These are phyloP conservation scores for Palythoa caribaeorum DNA, from an alignment of 92 coral and sea anemone genomes.

Conservation along the genomic window DNA sequence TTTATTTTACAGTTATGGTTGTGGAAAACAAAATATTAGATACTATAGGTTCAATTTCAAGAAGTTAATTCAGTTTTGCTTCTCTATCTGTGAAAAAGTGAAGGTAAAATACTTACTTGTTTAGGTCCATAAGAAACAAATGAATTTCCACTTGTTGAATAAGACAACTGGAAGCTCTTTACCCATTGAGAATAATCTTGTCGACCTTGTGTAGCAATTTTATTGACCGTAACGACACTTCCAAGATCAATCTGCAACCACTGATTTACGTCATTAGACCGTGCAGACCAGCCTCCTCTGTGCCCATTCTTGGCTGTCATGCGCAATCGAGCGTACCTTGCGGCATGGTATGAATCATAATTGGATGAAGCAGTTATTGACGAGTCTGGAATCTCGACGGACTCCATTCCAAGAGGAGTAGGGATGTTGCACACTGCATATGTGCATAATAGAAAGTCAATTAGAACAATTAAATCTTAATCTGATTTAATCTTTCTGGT, in stretches of 20 bases:
- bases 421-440: constrained; percentile 1
- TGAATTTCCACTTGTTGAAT: constrained; percentile 1
- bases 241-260: constrained; percentile 38
- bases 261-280: not conserved
- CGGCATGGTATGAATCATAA: not conserved
- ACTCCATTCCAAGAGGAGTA: constrained; percentile 35
- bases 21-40: no score
- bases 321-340: constrained; percentile 36
- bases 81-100: no score
- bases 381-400: constrained; percentile 26
- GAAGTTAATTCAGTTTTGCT: no score
- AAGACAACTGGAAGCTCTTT: not conserved
- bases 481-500: no score
- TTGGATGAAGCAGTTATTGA: constrained; percentile 22
- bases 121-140: constrained; percentile 11
- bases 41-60: no score
- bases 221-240: not conserved
- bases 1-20: no score
- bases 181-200: constrained; percentile 12
- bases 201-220: constrained; percentile 34
- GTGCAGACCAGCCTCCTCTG: constrained; percentile 43
- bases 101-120: not conserved
- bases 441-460: not conserved
- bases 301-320: constrained; percentile 36
- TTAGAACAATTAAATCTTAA: no score